Evolutionary conservation across 1,140 invertebrate genomes (phyloP).

Genomic region (Pogonomyrmex barbatus): DNA sequence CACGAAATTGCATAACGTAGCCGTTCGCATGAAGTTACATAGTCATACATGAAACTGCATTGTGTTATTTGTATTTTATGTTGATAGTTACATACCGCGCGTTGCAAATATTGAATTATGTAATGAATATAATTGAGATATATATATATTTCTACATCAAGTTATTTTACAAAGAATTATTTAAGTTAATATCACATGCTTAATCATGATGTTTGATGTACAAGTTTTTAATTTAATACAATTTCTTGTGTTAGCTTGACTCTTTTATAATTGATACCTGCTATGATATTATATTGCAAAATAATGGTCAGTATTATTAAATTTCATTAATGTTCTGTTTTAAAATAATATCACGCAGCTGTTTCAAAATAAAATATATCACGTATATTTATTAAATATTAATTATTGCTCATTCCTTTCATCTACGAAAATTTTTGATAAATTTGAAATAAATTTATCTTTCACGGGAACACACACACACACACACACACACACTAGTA

Average conservation of each 20-base stretch:
- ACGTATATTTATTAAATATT: neutral
- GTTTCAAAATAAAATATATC: neutral
- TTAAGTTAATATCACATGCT: neutral
- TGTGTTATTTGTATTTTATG: constrained; percentile 49
- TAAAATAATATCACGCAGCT: neutral
- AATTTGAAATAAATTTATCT: neutral
- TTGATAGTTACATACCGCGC: constrained; percentile 37
- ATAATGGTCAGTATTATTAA: neutral
- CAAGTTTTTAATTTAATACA: neutral
- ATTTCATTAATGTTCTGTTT: constrained; percentile 7
- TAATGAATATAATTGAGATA: constrained; percentile 20
- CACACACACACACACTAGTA: neutral
- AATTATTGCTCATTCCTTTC: neutral
- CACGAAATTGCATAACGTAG: constrained; percentile 40
- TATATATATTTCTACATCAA: neutral
- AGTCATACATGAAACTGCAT: constrained; percentile 44
- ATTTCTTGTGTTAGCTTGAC: neutral
- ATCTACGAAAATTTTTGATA: neutral
- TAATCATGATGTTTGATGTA: neutral
- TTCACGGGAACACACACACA: neutral
- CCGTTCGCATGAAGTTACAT: constrained; percentile 38
- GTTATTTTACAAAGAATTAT: neutral
- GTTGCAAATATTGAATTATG: constrained; percentile 36
- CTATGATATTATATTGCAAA: neutral
- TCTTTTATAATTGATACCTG: neutral